Percentiles rank a stretch among this genome's conserved stretches.
Conservation (phyloP, 1,140 invertebrate species). For the Brachionus angularis region DNA sequence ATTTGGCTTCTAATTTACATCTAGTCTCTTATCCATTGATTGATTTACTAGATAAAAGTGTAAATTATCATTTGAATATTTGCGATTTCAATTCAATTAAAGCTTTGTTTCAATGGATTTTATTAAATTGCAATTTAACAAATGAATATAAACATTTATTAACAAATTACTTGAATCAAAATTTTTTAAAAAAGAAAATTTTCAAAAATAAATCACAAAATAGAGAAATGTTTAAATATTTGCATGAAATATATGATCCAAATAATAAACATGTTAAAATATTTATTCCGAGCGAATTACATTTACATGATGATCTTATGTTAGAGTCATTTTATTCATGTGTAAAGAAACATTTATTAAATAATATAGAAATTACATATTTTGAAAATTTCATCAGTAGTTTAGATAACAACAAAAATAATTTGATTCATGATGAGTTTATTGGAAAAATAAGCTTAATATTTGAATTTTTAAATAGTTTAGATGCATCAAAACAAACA, state of each 20-base stretch:
- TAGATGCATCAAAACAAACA: neutral
- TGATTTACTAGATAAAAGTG: neutral
- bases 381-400: neutral
- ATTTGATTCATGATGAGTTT: neutral
- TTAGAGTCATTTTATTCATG: neutral
- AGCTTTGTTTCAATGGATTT: neutral
- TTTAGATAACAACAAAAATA: neutral
- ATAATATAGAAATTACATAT: neutral
- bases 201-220: neutral
- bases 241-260: conserved; percentile 1
- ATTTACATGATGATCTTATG: neutral
- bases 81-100: neutral
- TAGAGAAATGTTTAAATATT: neutral
- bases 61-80: neutral
- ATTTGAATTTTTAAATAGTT: neutral
- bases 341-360: neutral
- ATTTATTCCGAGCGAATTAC: neutral
- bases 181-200: neutral
- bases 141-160: neutral
- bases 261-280: conserved; percentile 3
- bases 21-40: neutral
- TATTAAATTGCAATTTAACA: neutral
- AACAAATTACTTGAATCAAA: no score
- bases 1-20: neutral
- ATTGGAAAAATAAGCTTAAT: neutral